Conservation (phyloP, 2,888 invertebrate species). For the Plebejus melissa region DNA sequence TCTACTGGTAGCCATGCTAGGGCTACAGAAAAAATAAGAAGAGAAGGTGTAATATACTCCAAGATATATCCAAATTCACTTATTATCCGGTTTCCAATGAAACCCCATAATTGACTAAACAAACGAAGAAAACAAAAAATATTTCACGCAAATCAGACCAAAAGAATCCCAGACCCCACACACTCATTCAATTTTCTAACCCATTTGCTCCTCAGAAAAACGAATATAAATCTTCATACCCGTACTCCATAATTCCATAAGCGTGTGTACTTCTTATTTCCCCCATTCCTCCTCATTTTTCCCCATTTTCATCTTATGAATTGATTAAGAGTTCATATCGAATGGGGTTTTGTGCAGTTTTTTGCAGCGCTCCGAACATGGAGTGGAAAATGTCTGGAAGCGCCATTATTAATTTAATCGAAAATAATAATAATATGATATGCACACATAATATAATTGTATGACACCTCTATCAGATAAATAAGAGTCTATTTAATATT, state of each 20-base stretch:
- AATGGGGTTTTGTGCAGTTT: slow-evolving; percentile 54
- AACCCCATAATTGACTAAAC: background rate
- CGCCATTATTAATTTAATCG: background rate
- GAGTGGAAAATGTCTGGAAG: background rate
- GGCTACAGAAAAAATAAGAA: too few relatives aligned
- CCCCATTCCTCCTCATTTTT: slow-evolving; percentile 39
- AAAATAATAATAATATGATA: too few relatives aligned
- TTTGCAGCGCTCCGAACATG: slow-evolving; percentile 44
- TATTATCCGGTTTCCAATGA: slow-evolving; percentile 43
- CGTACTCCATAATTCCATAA: slow-evolving; percentile 76
- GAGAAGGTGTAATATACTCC: background rate
- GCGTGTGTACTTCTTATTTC: slow-evolving; percentile 65
- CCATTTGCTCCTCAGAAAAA: slow-evolving; percentile 76
- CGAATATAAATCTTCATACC: slow-evolving; percentile 58
- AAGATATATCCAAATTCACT: background rate
- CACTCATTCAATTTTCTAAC: slow-evolving; percentile 78
- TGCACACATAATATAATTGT: too few relatives aligned
- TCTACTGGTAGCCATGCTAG: too few relatives aligned
- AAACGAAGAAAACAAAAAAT: slow-evolving; percentile 15
- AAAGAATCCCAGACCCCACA: slow-evolving; percentile 61
- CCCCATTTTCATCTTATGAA: slow-evolving; percentile 67
- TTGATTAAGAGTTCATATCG: slow-evolving; percentile 74
- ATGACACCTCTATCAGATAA: too few relatives aligned
- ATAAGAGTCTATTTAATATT: too few relatives aligned
- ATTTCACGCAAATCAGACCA: slow-evolving; percentile 56